Evolutionary conservation across 2,113 vertebrate species (phyloP).

Genomic region (Oreocharis arfaki): DNA sequence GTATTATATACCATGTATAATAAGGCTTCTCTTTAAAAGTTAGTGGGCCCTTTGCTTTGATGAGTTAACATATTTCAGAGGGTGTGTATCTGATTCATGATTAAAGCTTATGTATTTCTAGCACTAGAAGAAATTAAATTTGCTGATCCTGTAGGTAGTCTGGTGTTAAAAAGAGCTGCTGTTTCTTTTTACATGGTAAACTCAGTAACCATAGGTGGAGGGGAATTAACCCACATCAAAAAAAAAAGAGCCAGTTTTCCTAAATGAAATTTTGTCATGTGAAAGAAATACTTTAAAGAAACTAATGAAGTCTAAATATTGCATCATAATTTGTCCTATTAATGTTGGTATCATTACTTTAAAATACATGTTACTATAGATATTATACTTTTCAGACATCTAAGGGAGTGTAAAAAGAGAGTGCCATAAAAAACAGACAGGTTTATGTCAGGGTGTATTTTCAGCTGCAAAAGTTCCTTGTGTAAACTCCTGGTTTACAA

Average conservation of each 20-base stretch:
- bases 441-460: background rate
- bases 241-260: background rate
- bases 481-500: background rate
- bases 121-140: slow-evolving; percentile 49
- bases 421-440: background rate
- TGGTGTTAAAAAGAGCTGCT: slow-evolving; percentile 24
- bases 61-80: slow-evolving; percentile 47
- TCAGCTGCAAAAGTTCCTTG: background rate
- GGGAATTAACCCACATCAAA: slow-evolving; percentile 51
- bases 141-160: slow-evolving; percentile 29
- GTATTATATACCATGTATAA: slow-evolving; percentile 13
- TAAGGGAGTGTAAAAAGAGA: background rate
- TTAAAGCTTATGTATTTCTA: slow-evolving; percentile 59
- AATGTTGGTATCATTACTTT: background rate
- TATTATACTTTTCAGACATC: background rate
- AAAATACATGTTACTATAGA: slow-evolving; percentile 29
- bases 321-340: slow-evolving; percentile 42
- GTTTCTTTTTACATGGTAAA: slow-evolving; percentile 50
- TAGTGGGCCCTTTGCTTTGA: slow-evolving; percentile 32
- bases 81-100: slow-evolving; percentile 51
- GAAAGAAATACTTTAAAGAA: slow-evolving; percentile 47
- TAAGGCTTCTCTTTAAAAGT: slow-evolving; percentile 27
- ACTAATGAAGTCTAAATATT: slow-evolving; percentile 37
- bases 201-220: slow-evolving; percentile 28
- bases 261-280: slow-evolving; percentile 35